phyloP scores from a whole-genome alignment of 2,888 invertebrate genomes.

The Zelleria hepariella region DNA sequence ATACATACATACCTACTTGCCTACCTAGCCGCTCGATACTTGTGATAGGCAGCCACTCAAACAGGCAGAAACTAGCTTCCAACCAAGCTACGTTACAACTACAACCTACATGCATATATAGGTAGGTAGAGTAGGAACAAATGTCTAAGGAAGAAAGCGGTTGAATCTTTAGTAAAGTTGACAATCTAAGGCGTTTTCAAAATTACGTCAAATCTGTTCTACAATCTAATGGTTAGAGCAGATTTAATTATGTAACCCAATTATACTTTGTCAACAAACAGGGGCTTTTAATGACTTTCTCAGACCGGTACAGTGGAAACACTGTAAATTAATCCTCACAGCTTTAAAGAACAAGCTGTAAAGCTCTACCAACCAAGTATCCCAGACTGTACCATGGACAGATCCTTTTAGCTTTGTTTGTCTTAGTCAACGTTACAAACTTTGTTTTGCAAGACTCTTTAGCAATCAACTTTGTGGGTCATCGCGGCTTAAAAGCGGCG shows the following conservation, averaged over 20 bases:
- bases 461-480: no score
- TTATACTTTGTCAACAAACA: slow-evolving; percentile 25
- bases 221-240: slow-evolving; percentile 18
- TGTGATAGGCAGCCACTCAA: neutral
- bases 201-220: slow-evolving; percentile 21
- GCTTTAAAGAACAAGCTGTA: neutral
- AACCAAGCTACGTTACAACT: neutral
- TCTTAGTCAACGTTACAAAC: no score
- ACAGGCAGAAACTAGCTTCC: neutral
- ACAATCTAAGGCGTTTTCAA: no score
- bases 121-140: slow-evolving; percentile 11
- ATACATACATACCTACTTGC: neutral
- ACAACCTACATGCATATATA: neutral
- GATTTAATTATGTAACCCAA: slow-evolving; percentile 28
- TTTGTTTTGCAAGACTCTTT: no score
- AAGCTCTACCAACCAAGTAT: no score
- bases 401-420: no score
- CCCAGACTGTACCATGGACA: no score
- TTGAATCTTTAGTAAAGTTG: no score
- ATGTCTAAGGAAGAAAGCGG: no score
- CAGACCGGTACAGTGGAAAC: neutral
- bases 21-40: neutral
- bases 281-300: slow-evolving; percentile 21
- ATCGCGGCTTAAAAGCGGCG: no score
- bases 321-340: neutral